Evolutionary conservation across 1,140 invertebrate genomes (phyloP), one percentile per base, ranked within the genome.

Genomic region (Globodera ellingtonae): DNA sequence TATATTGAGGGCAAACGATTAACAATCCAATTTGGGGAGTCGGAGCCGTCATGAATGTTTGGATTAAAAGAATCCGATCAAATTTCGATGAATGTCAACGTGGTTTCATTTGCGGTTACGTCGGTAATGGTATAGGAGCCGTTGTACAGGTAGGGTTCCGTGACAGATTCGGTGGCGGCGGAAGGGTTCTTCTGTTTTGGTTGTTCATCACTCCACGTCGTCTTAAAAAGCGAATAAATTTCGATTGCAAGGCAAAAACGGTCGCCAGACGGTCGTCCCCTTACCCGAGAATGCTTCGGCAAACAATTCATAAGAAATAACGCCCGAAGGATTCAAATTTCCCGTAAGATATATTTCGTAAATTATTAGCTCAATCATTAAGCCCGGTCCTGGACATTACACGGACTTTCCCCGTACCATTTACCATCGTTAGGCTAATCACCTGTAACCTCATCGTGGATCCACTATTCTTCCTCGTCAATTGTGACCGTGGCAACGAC

Each of bases 111-210:
- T 6, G 62, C 46, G 21, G 81, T 82, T 50, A 82, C 81, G 46
- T 82, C 81, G 48, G 81, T 82, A 13, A 82, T 72, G 18, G 66
- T 82, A 50, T 66, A 52, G 18, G 69, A 69, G 80, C 81, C 44
- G 59, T 75, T 82, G 69, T 82, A 82, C 66, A 82, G 82, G 50
- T 82, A 82, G 35, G 79, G 82, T 66, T 82, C 80, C 15, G 56
- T 81, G 70, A 13, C 15, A 4, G 21, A 72, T 50, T 79, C 62
- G 13, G 50, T 18, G 46, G 78, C 24, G 74, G 62, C n/a, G 13
- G 72, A 50, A 35, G 79, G 18, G 81, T 21, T 79, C 10, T 56
- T 69, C 44, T 18, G 44, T 35, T 46, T 48, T 35, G 35, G 8
- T 24, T 65, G 50, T n/a, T 15, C 35, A 48, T 80, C 78, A 46